These are phyloP conservation scores for Plagodis dolabraria DNA, from an alignment of 2,888 invertebrate genomes.

Conservation along the genomic window DNA sequence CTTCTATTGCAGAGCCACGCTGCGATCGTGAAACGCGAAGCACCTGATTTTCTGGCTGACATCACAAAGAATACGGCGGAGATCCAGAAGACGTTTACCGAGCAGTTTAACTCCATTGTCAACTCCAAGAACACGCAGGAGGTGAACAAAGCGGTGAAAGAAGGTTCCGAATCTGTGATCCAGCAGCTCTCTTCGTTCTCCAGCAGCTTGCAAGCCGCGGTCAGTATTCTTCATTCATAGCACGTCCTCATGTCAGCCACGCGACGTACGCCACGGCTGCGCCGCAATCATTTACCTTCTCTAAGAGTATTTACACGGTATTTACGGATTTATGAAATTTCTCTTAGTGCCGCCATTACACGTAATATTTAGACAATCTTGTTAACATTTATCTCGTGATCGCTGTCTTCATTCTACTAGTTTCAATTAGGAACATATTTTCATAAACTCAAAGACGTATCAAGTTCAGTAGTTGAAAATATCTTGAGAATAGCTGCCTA, in stretches of 20 bases:
- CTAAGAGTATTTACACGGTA: too few relatives aligned
- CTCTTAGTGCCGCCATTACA: too few relatives aligned
- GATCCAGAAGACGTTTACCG: slow-evolving; percentile 64
- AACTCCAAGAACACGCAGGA: slow-evolving; percentile 71
- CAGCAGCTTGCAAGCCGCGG: slow-evolving; percentile 59
- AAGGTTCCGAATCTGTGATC: slow-evolving; percentile 63
- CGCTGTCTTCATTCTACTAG: too few relatives aligned
- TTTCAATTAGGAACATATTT: too few relatives aligned
- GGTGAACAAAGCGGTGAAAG: slow-evolving; percentile 65
- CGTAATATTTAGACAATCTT: too few relatives aligned
- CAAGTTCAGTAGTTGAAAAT: too few relatives aligned
- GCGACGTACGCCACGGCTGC: not conserved
- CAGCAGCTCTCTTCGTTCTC: slow-evolving; percentile 60
- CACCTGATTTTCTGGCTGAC: slow-evolving; percentile 56
- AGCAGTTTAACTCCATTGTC: slow-evolving; percentile 57
- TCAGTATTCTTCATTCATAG: slow-evolving; percentile 47
- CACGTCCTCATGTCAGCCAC: not conserved
- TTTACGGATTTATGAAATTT: too few relatives aligned
- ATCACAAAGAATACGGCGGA: slow-evolving; percentile 64
- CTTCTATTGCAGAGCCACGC: slow-evolving; percentile 53
- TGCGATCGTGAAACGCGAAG: slow-evolving; percentile 64
- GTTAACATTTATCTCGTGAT: too few relatives aligned
- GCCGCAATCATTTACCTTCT: not conserved
- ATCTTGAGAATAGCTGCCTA: too few relatives aligned
- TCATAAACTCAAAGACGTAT: too few relatives aligned